Evolutionary conservation across 2,888 invertebrate genomes (phyloP).

Genomic region (Agonum fuliginosum): DNA sequence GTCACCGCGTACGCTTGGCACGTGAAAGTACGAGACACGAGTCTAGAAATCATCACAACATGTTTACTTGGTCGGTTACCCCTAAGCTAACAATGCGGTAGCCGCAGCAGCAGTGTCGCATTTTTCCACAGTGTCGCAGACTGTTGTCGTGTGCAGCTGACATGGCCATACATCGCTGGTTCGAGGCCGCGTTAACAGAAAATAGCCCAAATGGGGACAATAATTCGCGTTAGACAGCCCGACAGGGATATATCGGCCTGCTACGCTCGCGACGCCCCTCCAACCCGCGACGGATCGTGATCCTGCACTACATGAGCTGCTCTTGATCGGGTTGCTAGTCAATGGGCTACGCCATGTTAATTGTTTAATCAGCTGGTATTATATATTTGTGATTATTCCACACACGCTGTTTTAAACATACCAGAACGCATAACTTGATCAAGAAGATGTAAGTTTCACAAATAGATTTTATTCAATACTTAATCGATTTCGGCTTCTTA

Average conservation of each 20-base stretch:
- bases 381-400: too few relatives aligned
- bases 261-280: conserved; percentile 10
- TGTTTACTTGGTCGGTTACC: conserved; percentile 59
- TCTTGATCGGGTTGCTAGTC: background rate
- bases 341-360: background rate
- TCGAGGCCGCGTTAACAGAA: conserved; percentile 70
- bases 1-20: conserved; percentile 30
- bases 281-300: background rate
- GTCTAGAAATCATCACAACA: conserved; percentile 59
- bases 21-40: conserved; percentile 38
- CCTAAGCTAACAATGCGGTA: conserved; percentile 57
- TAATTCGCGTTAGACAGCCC: conserved; percentile 68
- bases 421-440: too few relatives aligned
- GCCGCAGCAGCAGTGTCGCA: conserved; percentile 36
- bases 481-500: too few relatives aligned
- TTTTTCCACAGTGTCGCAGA: conserved; percentile 56
- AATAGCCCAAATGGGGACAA: conserved; percentile 71
- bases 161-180: conserved; percentile 68
- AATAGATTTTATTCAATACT: too few relatives aligned
- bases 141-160: conserved; percentile 68
- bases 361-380: background rate
- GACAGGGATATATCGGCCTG: conserved; percentile 68
- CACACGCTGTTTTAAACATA: too few relatives aligned
- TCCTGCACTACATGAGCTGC: background rate
- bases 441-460: too few relatives aligned